Conservation (phyloP, 2,113 vertebrate species). For the Colinus virginianus region DNA sequence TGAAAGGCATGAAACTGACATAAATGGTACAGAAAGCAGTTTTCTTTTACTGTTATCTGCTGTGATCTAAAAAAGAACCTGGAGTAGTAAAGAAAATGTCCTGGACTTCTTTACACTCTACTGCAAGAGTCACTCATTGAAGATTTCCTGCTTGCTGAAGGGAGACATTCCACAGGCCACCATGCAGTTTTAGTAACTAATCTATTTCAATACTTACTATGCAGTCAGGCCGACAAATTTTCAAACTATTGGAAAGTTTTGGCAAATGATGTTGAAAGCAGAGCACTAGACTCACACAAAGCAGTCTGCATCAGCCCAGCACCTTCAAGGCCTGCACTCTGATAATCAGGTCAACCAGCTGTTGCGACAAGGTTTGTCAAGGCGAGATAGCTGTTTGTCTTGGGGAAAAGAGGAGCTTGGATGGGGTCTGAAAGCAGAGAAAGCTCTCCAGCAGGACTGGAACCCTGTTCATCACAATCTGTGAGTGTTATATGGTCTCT, state of each 20-base stretch:
- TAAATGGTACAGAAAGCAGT: background rate
- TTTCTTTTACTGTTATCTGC: background rate
- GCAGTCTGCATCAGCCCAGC: background rate
- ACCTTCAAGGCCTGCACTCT: background rate
- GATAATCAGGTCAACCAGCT: constrained; percentile 31
- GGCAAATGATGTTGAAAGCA: constrained; percentile 35
- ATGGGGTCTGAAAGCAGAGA: background rate
- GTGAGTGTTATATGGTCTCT: fast-evolving
- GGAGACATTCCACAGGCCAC: constrained; percentile 58
- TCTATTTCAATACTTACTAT: constrained; percentile 32
- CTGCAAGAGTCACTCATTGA: background rate
- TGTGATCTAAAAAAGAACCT: background rate
- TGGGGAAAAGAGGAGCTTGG: background rate
- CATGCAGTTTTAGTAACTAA: constrained; percentile 2
- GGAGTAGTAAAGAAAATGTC: constrained; percentile 18
- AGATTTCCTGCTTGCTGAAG: constrained; percentile 42
- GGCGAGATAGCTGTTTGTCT: background rate
- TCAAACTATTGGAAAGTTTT: constrained; percentile 50
- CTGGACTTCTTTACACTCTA: background rate
- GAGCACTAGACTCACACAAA: constrained; percentile 20
- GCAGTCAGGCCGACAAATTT: constrained; percentile 43
- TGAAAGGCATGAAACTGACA: constrained; percentile 17
- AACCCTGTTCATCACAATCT: background rate
- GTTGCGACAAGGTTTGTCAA: background rate
- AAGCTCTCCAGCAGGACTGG: background rate